Percentiles rank a stretch among this genome's conserved stretches.
These are phyloP conservation scores for Antennarius maculatus DNA, from an alignment of 2,797 vertebrate species.

Conservation along the genomic window DNA sequence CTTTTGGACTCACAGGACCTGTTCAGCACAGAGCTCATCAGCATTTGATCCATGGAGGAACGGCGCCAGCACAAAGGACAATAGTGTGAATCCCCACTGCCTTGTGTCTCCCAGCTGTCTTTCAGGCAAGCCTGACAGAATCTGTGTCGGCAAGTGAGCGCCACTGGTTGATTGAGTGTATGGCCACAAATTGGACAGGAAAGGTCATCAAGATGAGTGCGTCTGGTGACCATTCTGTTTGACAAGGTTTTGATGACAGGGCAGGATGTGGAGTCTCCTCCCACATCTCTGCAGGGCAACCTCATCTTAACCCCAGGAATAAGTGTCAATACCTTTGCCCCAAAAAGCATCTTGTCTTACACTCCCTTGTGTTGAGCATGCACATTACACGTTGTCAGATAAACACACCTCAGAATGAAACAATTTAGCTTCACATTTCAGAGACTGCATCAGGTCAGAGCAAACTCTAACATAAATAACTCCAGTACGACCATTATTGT, in stretches of 20 bases:
- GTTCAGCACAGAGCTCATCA: slow-evolving; percentile 70
- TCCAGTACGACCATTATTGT: slow-evolving; percentile 1
- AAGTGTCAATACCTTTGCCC: slow-evolving; percentile 71
- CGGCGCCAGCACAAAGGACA: slow-evolving; percentile 87
- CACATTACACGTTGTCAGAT: slow-evolving; percentile 66
- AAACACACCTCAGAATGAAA: slow-evolving; percentile 57
- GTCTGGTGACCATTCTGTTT: slow-evolving; percentile 73
- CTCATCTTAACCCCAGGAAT: slow-evolving; percentile 63
- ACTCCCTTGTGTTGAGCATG: slow-evolving; percentile 37
- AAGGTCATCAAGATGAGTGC: slow-evolving; percentile 78
- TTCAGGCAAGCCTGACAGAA: slow-evolving; percentile 87
- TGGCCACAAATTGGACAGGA: slow-evolving; percentile 88
- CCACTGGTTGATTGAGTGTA: slow-evolving; percentile 85
- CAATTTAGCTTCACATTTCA: slow-evolving; percentile 12
- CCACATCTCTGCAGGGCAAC: slow-evolving; percentile 50
- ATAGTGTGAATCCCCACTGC: slow-evolving; percentile 51
- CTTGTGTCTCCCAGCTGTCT: slow-evolving; percentile 79
- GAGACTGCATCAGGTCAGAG: slow-evolving; percentile 23
- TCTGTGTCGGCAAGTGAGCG: slow-evolving; percentile 86
- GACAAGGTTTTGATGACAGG: slow-evolving; percentile 43
- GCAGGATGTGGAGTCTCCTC: slow-evolving; percentile 60
- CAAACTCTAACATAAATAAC: slow-evolving; percentile 11
- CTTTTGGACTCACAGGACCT: slow-evolving; percentile 74
- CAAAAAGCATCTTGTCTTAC: slow-evolving; percentile 55
- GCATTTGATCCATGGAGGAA: slow-evolving; percentile 77